Evolutionary conservation across 2,888 invertebrate genomes (phyloP), one percentile per base, ranked within the genome.

Genomic region (Rotaria sp.): DNA sequence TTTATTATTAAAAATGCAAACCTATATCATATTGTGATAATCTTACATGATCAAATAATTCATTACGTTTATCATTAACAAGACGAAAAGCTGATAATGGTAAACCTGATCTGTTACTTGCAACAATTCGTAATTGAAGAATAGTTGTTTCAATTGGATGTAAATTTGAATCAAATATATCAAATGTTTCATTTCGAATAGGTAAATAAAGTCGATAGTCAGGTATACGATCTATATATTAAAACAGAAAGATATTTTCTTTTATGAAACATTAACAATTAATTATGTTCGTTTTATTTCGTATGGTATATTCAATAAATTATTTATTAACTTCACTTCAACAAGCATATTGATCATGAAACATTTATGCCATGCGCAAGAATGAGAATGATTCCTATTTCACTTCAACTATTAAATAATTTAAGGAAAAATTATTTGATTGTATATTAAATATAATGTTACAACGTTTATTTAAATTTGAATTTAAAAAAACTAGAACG

Each of bases 31-130:
- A 91, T 84, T 89, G 89, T 84, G 90, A 90, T 74, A 91, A 88
- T 11, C 87, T 87, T 86, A 90, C 89, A 15, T 88, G 88, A 86
- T 91, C 91, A 87, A 88, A 91, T 88, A 91, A 89, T 87, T 91
- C 91, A 84, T 86, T 87, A 11, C 89, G 89, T 11, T 88, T 88
- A 18, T 88, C 85, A 10, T 89, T 89, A 21, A 89, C 88, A 38
- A 91, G 87, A 48, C 91, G 89, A 88, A 90, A 91, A 41, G 90
- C 89, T 15, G 90, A 89, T 24, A 91, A 89, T 10, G 91, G 91
- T 75, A 91, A 89, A n/a, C 91, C 91, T 13, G 89, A 88, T 87
- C 89, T 89, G 59, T 80, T 74, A 45, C 84, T 75, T 10, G 85
- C 50, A 75, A 84, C 10, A 18, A 86, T 55, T 5, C 84, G 45